Evolutionary conservation across 2,797 vertebrate species (phyloP), one percentile per base, ranked within the genome.

Genomic region (Chrysocyon brachyurus): DNA sequence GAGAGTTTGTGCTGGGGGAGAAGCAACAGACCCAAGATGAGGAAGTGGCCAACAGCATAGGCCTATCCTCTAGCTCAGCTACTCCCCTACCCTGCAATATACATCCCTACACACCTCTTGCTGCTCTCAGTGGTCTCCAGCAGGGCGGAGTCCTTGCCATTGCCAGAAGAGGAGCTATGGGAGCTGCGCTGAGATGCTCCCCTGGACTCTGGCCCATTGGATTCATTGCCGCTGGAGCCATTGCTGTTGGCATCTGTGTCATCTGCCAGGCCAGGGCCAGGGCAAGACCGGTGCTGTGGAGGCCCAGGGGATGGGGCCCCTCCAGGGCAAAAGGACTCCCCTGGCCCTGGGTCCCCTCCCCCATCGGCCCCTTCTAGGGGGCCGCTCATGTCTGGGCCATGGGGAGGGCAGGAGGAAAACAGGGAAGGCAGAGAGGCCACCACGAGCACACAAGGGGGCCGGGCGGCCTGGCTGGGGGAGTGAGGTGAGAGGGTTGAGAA

Each of bases 111-210:
- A 70, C 19, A 99, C 99, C 99, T 99, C 97, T 99, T 99, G 99
- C 99, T 99, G 98, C 99, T 99, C 1, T 99, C 99, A 0, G 98
- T 99, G 75, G 99, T 99, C 98, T 99, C 98, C 98, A 99, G 98
- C 98, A 99, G 98, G 87, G 99, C 99, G 0, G 99, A 99, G 98
- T 99, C 99, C 95, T 99, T 99, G 84, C 99, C 99, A 0, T 99
- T 99, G 90, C 99, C 98, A 3, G 99, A 99, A 1, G 99, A 99
- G 33, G 99, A 99, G 92, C 99, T 99, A 96, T 99, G 99, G 22
- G 99, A 99, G 97, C 99, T 99, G 70, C 98, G 98, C 2, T 98
- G 98, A 36, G 99, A 99, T 0, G 99, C 98, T 1, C 99, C 98
- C 89, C 99, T 98, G 24, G 99, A 99, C 33, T 99, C 99, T 2